Evolutionary conservation across 2,797 vertebrate species (phyloP).

Genomic region (Cossypha caffra): DNA sequence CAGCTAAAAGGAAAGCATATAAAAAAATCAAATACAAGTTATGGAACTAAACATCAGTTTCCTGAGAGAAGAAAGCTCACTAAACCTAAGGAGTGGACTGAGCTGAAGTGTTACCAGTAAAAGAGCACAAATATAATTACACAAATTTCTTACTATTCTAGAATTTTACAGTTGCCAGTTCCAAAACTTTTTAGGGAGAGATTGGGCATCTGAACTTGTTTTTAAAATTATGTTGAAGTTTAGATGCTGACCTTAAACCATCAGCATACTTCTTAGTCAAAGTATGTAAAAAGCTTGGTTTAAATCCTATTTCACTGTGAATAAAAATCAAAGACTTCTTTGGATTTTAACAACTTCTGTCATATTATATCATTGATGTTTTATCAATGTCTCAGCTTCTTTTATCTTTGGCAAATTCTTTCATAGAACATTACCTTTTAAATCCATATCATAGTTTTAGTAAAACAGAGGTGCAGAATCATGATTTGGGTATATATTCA

Average conservation of each 20-base stretch:
- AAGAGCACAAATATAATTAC: background rate
- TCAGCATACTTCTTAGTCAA: background rate
- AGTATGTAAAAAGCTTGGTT: background rate
- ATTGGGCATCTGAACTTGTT: background rate
- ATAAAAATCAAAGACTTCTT: background rate
- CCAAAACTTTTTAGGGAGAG: background rate
- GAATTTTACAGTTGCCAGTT: background rate
- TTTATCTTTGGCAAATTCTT: background rate
- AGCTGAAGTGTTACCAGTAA: background rate
- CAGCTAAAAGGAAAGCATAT: conserved; percentile 76
- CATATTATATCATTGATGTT: background rate
- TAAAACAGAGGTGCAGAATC: background rate
- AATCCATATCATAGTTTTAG: background rate
- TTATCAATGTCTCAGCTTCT: background rate
- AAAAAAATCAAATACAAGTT: background rate
- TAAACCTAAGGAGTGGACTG: background rate
- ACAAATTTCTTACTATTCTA: background rate
- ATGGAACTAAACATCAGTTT: background rate
- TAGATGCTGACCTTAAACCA: background rate
- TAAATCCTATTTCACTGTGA: background rate
- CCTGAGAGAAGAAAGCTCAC: background rate
- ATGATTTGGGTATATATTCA: background rate
- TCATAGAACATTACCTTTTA: background rate
- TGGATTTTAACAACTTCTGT: background rate
- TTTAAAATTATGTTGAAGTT: background rate